These are phyloP conservation scores for Candoia aspera DNA, from an alignment of 2,113 vertebrate species.

Conservation along the genomic window DNA sequence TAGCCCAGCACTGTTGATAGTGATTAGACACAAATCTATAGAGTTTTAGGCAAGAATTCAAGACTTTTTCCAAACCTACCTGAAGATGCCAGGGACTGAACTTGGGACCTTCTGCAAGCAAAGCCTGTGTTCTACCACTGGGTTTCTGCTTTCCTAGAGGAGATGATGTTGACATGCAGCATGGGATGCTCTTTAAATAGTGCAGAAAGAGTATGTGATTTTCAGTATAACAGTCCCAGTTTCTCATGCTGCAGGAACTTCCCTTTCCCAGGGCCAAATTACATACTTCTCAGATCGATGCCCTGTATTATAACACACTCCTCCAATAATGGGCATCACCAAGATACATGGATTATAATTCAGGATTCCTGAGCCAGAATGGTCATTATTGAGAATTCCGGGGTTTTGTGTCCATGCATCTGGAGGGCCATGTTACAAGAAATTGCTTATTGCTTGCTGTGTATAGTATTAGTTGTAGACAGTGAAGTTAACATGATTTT, in stretches of 20 bases:
- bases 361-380: background rate
- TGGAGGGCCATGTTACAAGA: too few relatives aligned
- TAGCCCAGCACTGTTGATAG: background rate
- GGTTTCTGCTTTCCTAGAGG: background rate
- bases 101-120: background rate
- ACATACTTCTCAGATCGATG: background rate
- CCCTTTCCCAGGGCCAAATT: background rate
- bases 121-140: background rate
- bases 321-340: background rate
- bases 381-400: background rate
- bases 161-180: background rate
- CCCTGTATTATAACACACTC: background rate
- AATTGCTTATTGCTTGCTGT: too few relatives aligned
- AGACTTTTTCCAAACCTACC: background rate
- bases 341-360: background rate
- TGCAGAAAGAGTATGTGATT: background rate
- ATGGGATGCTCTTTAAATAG: constrained; percentile 22
- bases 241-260: background rate
- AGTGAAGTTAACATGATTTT: too few relatives aligned
- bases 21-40: background rate
- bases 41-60: background rate
- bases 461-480: too few relatives aligned
- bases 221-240: constrained; percentile 7
- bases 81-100: background rate
- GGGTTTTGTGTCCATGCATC: background rate